phyloP scores from a whole-genome alignment of 2,888 invertebrate species.

The Cybosia mesomella region DNA sequence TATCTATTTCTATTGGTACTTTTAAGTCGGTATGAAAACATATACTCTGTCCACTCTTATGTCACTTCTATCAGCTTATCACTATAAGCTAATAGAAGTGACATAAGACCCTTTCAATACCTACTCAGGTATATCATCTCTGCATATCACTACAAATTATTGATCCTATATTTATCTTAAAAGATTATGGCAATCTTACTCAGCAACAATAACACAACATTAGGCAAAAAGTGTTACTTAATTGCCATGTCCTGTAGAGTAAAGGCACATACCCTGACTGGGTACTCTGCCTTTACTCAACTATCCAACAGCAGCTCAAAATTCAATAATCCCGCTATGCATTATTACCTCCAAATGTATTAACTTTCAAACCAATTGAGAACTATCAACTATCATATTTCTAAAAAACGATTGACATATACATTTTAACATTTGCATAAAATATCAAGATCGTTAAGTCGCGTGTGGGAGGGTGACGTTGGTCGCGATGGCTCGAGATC shows the following conservation, averaged over 20 bases:
- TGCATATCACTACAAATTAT: too few relatives aligned
- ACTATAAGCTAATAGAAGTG: neutral
- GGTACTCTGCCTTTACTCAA: too few relatives aligned
- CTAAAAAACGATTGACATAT: slow-evolving; percentile 17
- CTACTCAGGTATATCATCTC: too few relatives aligned
- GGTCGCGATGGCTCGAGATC: slow-evolving; percentile 59
- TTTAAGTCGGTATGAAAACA: neutral
- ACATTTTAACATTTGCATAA: slow-evolving; percentile 17
- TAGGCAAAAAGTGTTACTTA: neutral
- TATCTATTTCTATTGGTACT: neutral
- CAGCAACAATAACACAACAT: too few relatives aligned
- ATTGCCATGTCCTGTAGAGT: neutral
- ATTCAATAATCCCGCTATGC: neutral
- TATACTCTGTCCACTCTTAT: too few relatives aligned
- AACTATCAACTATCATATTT: slow-evolving; percentile 23
- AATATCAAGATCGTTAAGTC: slow-evolving; percentile 66
- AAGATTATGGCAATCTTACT: too few relatives aligned
- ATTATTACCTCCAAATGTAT: neutral
- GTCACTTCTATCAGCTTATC: too few relatives aligned
- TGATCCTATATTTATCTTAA: too few relatives aligned
- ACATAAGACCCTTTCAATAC: neutral
- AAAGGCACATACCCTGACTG: neutral
- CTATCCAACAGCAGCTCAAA: neutral
- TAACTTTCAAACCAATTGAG: neutral
- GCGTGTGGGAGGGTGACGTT: slow-evolving; percentile 65